Base-by-base conservation (phyloP, 2,113 vertebrate species). In the Phocoena phocoena region DNA sequence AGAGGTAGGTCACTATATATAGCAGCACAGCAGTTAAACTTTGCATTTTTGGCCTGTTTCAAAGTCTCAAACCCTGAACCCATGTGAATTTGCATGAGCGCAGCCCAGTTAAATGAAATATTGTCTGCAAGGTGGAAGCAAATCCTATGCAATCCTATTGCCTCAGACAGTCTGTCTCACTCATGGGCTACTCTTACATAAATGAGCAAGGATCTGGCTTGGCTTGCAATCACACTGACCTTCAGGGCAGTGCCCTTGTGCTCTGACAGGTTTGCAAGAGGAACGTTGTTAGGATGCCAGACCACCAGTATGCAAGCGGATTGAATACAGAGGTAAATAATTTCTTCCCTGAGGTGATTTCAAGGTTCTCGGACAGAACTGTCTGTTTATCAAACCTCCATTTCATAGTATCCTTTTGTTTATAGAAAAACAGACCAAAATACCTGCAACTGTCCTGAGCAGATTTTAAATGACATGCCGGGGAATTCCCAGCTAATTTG, bases 401-500 rank as follows among this genome's bases (percentile, higher is more conserved):
- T 81, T 93, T 97, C 25, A 5, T 84, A 93, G 89, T 60, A 15
- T 38, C 38, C 4, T 0, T 96, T 97, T 98, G 83, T 97, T 98
- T 98, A 92, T 65, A 93, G 91, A 3, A 92, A 98, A 98, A 95
- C 97, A 97, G 97, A 93, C 62, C 73, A 96, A 96, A 97, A 98
- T 98, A 98, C 98, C 96, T 97, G 90, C 81, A 95, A 68, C 62
- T 93, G 55, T 73, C 97, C 95, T 98, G 97, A 96, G 93, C 94
- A 85, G 88, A 97, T 97, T 96, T 74, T 88, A 93, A 96, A 96
- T 98, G 98, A 96, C 97, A 98, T 83, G 63, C 79, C 91, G 15
- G 95, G 97, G 95, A 88, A 98, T 97, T 97, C 96, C 96, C 95
- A 95, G 96, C 28, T 97, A 97, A 97, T 97, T 97, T 94, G 84